These are phyloP conservation scores for Oegoconia quadripuncta DNA, from an alignment of 2,888 invertebrate species.

Conservation along the genomic window DNA sequence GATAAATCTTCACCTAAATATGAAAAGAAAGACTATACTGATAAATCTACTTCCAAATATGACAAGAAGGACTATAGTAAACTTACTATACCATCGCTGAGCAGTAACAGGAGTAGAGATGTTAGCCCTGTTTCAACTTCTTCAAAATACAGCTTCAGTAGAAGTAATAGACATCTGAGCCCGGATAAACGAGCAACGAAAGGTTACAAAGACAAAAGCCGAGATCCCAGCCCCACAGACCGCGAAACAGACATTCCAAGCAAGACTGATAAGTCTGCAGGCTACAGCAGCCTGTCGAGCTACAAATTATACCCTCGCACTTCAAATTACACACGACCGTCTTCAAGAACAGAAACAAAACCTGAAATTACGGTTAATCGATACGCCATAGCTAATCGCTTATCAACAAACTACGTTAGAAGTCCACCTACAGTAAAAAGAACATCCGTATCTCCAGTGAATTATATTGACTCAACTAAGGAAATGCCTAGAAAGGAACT, in stretches of 20 bases:
- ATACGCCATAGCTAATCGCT: slow-evolving; percentile 63
- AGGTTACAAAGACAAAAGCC: slow-evolving; percentile 61
- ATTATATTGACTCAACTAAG: slow-evolving; percentile 33
- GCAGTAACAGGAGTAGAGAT: slow-evolving; percentile 70
- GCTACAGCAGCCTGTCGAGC: slow-evolving; percentile 69
- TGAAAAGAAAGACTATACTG: slow-evolving; percentile 70
- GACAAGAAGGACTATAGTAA: slow-evolving; percentile 62
- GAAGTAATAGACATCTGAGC: slow-evolving; percentile 65
- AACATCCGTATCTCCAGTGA: slow-evolving; percentile 58
- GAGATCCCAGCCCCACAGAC: slow-evolving; percentile 79
- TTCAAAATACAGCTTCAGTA: slow-evolving; percentile 58
- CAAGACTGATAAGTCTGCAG: slow-evolving; percentile 76
- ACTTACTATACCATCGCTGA: slow-evolving; percentile 47
- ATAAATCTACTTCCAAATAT: slow-evolving; percentile 31
- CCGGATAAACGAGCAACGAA: slow-evolving; percentile 66
- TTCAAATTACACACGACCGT: slow-evolving; percentile 55
- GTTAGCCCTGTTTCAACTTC: slow-evolving; percentile 73
- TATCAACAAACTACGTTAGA: slow-evolving; percentile 63
- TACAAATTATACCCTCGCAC: slow-evolving; percentile 76
- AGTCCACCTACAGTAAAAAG: slow-evolving; percentile 61
- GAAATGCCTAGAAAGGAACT: slow-evolving; percentile 33
- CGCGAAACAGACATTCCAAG: slow-evolving; percentile 77
- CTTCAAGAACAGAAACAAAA: slow-evolving; percentile 49
- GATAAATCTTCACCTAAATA: slow-evolving; percentile 46
- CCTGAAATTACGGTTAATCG: slow-evolving; percentile 50